These are phyloP conservation scores for Notospermus geniculatus DNA, from an alignment of 1,140 invertebrate species.

Conservation along the genomic window DNA sequence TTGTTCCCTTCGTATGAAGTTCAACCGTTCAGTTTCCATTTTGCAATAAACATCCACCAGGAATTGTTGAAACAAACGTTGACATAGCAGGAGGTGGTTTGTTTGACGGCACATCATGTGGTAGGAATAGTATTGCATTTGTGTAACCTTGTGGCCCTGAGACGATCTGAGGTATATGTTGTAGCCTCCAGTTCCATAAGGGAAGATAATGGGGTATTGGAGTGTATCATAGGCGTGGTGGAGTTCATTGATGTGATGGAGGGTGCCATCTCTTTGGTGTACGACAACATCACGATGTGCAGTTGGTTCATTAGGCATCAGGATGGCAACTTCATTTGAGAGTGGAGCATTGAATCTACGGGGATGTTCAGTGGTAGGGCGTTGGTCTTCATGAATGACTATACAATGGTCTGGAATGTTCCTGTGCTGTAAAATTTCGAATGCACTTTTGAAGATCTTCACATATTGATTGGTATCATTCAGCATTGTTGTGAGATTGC, in stretches of 20 bases:
- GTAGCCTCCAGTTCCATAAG: not conserved
- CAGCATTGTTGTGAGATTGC: not conserved
- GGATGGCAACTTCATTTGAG: not conserved
- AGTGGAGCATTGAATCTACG: not conserved
- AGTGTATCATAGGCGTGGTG: not conserved
- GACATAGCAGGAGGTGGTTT: slow-evolving; percentile 41
- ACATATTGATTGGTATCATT: not conserved
- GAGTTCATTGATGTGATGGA: not conserved
- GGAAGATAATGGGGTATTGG: not conserved
- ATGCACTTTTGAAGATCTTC: not conserved
- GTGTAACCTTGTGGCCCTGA: slow-evolving; percentile 1
- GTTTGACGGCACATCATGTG: slow-evolving; percentile 15
- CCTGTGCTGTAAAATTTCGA: no score
- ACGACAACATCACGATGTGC: not conserved
- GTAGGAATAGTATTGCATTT: slow-evolving; percentile 21
- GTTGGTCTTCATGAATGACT: not conserved
- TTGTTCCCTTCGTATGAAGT: slow-evolving; percentile 37
- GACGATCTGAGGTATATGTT: not conserved
- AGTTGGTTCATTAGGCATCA: no score
- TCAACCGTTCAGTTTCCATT: no score
- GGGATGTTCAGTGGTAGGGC: not conserved
- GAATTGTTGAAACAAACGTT: slow-evolving; percentile 52
- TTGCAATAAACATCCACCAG: slow-evolving; percentile 56
- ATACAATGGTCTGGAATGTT: no score
- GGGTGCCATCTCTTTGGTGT: not conserved